A percentile compares a stretch with the other conserved stretches of the same genome.
Evolutionary conservation across 1,140 invertebrate genomes (phyloP).

Genomic region (Penaeus japonicus): DNA sequence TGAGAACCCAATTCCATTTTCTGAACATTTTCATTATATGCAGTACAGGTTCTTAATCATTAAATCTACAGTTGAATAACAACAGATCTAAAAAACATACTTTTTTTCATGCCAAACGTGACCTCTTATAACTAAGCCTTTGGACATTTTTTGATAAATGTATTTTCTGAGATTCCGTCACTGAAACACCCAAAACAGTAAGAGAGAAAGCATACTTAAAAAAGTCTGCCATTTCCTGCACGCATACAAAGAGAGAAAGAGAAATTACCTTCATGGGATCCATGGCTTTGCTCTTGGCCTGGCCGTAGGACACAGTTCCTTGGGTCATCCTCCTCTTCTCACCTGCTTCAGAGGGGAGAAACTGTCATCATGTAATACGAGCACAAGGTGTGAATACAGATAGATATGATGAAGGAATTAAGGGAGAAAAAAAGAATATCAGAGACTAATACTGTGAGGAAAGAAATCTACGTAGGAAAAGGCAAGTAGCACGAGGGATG

Average conservation of each 20-base stretch:
- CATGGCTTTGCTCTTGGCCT: constrained; percentile 64
- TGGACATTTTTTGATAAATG: background rate
- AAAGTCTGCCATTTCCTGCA: too few species aligned
- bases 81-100: too few species aligned
- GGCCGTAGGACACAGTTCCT: constrained; percentile 35
- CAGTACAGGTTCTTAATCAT: too few species aligned
- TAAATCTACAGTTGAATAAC: too few species aligned
- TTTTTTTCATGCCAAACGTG: too few species aligned
- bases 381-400: too few species aligned
- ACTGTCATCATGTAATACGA: background rate
- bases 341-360: constrained; percentile 11
- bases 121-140: background rate
- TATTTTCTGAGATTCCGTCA: background rate
- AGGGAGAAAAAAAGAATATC: too few species aligned
- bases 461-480: too few species aligned
- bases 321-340: constrained; percentile 25
- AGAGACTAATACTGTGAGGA: too few species aligned
- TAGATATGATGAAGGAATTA: too few species aligned
- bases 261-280: constrained; percentile 66
- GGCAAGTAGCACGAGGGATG: background rate
- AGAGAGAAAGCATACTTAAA: background rate
- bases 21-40: background rate
- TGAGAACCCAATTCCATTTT: background rate
- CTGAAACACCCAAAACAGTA: background rate
- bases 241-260: too few species aligned